Percentiles rank a stretch among this genome's conserved stretches.
Evolutionary conservation across 2,888 invertebrate genomes (phyloP).

Genomic region (Matsumyia berberina): DNA sequence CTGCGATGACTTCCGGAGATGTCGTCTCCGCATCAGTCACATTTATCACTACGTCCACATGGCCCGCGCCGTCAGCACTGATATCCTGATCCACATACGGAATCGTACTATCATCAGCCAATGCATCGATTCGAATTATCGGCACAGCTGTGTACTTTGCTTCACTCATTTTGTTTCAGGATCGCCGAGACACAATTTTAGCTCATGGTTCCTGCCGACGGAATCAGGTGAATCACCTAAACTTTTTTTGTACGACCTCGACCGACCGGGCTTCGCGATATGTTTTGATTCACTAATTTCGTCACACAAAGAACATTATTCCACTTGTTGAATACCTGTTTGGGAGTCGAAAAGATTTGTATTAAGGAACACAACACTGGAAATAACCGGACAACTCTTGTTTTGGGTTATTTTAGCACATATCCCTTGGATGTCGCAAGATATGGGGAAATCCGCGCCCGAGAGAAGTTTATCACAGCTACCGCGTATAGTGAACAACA

Average conservation of each 20-base stretch:
- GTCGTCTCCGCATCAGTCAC: constrained; percentile 85
- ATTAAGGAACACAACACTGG: constrained; percentile 11
- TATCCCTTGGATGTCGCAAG: constrained; percentile 19
- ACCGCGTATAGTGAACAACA: constrained; percentile 40
- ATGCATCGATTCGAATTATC: constrained; percentile 61
- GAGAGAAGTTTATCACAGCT: constrained; percentile 27
- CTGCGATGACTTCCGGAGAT: constrained; percentile 86
- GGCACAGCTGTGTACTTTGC: constrained; percentile 56
- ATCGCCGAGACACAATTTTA: constrained; percentile 32
- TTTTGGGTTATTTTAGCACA: constrained; percentile 37
- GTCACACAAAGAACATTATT: constrained; percentile 59
- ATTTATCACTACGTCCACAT: constrained; percentile 51
- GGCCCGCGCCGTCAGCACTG: not conserved
- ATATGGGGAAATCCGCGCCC: constrained; percentile 38
- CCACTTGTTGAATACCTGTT: constrained; percentile 74
- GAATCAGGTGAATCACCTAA: constrained; percentile 51
- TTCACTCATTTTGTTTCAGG: constrained; percentile 54
- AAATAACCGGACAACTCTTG: constrained; percentile 23
- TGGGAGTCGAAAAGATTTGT: constrained; percentile 2
- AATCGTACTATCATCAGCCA: constrained; percentile 56
- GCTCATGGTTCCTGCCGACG: constrained; percentile 43
- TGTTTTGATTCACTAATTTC: constrained; percentile 33
- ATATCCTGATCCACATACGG: constrained; percentile 67
- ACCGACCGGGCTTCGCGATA: not conserved
- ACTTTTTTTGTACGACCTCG: constrained; percentile 8